Base-by-base conservation (phyloP, 1,140 invertebrate genomes). In the Pomacea maculata region DNA sequence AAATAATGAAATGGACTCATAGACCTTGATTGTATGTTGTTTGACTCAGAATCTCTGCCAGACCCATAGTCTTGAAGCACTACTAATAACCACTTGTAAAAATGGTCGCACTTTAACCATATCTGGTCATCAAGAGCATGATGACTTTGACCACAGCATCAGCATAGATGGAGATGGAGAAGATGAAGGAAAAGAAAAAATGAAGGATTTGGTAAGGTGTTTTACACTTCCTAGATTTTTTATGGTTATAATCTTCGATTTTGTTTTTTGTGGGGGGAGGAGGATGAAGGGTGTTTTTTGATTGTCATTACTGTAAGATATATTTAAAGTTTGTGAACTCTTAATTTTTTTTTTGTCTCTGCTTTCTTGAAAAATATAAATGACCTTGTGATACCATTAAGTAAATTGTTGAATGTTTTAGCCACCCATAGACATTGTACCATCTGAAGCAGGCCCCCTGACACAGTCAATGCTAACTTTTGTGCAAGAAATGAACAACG, bases 41-140 rank as follows among this genome's bases (percentile, higher is more conserved):
- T 14, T 29, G 34, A 61, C 80, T 17, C 76, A 89, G 88, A 89
- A 87, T 80, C 92, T 98, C 80, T 95, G 95, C 29, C 96, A 97
- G 90, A 97, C 96, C 21, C 95, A 95, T 34, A 95, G 94, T 89
- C 92, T 98, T 70, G 92, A 95, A 63, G 91, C 94, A 85, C 93
- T 95, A 29, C 92, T 97, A 73, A 93, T 94, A 85, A 87, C 91
- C 55, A 85, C 85, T 84, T 93, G 93, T 75, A 92, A 93, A 82
- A 93, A 94, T 6, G 95, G 94, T 1, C 94, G 94, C 17, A 25
- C 76, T 19, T 45, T 87, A 8, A 79, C 79, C 21, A 79, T 89
- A 64, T 83, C 80, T 19, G 85, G 82, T 70, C 82, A 86, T 19
- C 78, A 80, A 21, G 21, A 52, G 15, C 75, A 81, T 45, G 81